A percentile compares a stretch with the other conserved stretches of the same genome.
These are phyloP conservation scores for Mesoclemmys tuberculata DNA, from an alignment of 2,113 vertebrate species.

Conservation along the genomic window DNA sequence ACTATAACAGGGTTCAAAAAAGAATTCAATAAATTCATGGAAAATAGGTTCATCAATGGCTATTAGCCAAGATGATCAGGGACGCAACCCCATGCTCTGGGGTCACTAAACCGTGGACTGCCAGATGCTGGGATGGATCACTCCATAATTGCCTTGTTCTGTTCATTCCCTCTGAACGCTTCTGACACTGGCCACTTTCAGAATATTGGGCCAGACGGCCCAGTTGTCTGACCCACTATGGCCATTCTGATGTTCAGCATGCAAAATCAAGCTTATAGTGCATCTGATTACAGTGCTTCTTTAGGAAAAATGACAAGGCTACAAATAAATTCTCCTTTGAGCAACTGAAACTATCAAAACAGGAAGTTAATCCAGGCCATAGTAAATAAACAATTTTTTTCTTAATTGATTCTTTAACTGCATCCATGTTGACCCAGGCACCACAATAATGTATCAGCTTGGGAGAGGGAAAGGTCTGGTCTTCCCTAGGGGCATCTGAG, in stretches of 20 bases:
- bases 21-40: neutral
- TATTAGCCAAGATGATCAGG: neutral
- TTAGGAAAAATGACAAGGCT: neutral
- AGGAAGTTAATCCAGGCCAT: constrained; percentile 1
- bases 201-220: neutral
- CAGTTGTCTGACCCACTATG: neutral
- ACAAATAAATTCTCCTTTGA: too few relatives aligned
- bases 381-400: constrained; percentile 51
- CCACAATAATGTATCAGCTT: constrained; percentile 18
- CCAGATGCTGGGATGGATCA: neutral
- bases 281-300: neutral
- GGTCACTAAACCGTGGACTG: too few relatives aligned
- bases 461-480: constrained; percentile 51
- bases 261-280: neutral
- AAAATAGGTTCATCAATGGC: neutral
- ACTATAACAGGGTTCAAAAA: neutral
- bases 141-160: neutral
- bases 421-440: constrained; percentile 50
- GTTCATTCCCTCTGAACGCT: neutral
- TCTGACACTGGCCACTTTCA: neutral
- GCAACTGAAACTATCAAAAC: constrained; percentile 16
- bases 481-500: constrained; percentile 33
- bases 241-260: neutral
- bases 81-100: neutral
- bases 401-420: constrained; percentile 72